Percentiles rank a stretch among this genome's conserved stretches.
phyloP scores from a whole-genome alignment of 2,113 vertebrate species.

The Maccullochella peelii region DNA sequence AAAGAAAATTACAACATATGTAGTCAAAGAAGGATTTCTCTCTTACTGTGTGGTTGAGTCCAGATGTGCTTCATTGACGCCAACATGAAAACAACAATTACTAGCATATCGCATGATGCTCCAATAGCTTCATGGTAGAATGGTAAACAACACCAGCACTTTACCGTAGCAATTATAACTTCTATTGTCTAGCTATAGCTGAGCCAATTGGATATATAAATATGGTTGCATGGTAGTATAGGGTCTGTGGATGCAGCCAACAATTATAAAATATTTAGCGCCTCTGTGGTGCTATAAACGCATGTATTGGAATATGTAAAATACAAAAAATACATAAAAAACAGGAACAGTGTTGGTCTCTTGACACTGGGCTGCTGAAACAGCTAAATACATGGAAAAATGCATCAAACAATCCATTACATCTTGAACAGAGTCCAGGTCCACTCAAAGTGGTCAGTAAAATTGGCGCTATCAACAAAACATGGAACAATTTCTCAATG shows the following conservation, averaged over 20 bases:
- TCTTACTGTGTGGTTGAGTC: conserved; percentile 8
- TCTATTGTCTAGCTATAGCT: background rate
- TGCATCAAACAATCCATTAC: conserved; percentile 3
- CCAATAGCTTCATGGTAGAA: background rate
- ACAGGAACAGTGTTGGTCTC: background rate
- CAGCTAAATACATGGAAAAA: background rate
- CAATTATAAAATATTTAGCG: background rate
- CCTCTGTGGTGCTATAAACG: background rate
- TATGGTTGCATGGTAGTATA: background rate
- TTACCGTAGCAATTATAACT: background rate
- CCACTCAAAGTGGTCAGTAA: background rate
- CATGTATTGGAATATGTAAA: background rate
- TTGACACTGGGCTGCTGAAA: background rate
- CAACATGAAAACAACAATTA: conserved; percentile 37
- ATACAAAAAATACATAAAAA: background rate
- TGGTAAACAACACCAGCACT: conserved; percentile 1
- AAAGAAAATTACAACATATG: background rate
- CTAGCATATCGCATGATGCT: conserved; percentile 22
- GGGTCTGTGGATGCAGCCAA: conserved; percentile 7
- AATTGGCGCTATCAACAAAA: conserved; percentile 4
- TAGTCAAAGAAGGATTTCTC: background rate
- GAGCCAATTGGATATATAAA: background rate
- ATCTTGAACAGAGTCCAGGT: conserved; percentile 14
- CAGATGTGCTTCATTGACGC: conserved; percentile 7
- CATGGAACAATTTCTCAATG: background rate